Percentiles rank a stretch among this genome's conserved stretches.
These are phyloP conservation scores for Staurois parvus DNA, from an alignment of 2,797 vertebrate species.

Conservation along the genomic window DNA sequence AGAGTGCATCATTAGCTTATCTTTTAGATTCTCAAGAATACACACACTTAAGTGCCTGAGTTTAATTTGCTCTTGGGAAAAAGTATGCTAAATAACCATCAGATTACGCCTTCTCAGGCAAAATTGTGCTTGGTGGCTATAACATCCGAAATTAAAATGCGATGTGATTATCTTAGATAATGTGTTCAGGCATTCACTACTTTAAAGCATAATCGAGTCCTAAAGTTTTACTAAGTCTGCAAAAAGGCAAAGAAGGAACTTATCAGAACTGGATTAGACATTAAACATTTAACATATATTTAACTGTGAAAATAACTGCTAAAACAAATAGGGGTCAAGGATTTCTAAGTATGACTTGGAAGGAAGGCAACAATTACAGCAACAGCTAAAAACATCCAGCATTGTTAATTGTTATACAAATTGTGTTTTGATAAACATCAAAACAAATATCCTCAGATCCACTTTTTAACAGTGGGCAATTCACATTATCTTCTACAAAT, in stretches of 20 bases:
- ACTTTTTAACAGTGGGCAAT: neutral
- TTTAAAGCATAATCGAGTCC: constrained; percentile 64
- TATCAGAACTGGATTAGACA: constrained; percentile 44
- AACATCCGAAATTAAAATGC: constrained; percentile 70
- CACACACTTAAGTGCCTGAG: constrained; percentile 64
- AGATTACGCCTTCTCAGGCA: constrained; percentile 67
- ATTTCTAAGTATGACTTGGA: constrained; percentile 46
- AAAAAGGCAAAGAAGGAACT: constrained; percentile 56
- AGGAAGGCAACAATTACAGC: neutral
- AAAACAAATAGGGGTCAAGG: constrained; percentile 42
- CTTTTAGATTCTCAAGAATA: constrained; percentile 65
- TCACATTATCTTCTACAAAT: neutral
- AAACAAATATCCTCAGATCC: neutral
- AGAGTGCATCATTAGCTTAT: constrained; percentile 64
- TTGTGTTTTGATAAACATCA: neutral
- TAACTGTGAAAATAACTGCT: constrained; percentile 10
- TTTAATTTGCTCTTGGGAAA: constrained; percentile 70
- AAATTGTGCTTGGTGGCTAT: constrained; percentile 67
- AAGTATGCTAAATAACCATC: constrained; percentile 68
- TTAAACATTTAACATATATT: constrained; percentile 58
- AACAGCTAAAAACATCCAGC: neutral
- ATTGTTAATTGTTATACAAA: neutral
- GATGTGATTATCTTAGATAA: constrained; percentile 67
- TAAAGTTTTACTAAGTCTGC: constrained; percentile 76
- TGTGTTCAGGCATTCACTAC: constrained; percentile 58